Evolutionary conservation across 1,140 invertebrate species (phyloP).

Genomic region (Neomicropteryx cornuta): DNA sequence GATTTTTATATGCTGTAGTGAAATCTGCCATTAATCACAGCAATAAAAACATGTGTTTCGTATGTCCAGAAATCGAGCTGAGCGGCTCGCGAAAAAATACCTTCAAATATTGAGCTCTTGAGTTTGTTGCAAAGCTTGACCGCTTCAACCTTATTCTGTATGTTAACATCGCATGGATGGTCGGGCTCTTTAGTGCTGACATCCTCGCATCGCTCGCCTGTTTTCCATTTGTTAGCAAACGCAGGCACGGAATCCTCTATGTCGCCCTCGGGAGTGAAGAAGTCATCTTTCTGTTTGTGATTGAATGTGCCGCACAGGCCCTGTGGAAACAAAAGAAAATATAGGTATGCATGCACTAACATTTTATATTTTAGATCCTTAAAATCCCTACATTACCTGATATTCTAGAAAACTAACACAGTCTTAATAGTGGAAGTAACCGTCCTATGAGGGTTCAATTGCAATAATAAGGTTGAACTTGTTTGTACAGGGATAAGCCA

Average conservation of each 20-base stretch:
- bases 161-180: slow-evolving; percentile 60
- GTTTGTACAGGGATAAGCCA: too few relatives aligned
- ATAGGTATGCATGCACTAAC: neutral
- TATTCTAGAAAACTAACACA: too few relatives aligned
- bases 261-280: slow-evolving; percentile 75
- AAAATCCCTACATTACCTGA: too few relatives aligned
- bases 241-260: slow-evolving; percentile 59
- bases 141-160: slow-evolving; percentile 54
- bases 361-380: slow-evolving; percentile 9
- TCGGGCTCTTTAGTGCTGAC: slow-evolving; percentile 35
- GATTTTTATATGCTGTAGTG: too few relatives aligned
- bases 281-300: slow-evolving; percentile 78
- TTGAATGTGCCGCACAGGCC: slow-evolving; percentile 87
- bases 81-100: too few relatives aligned
- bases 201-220: slow-evolving; percentile 58
- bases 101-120: slow-evolving; percentile 55
- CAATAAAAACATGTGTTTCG: too few relatives aligned
- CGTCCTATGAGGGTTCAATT: too few relatives aligned
- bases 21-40: too few relatives aligned
- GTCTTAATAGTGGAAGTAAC: too few relatives aligned
- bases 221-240: slow-evolving; percentile 86
- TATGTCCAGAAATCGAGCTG: too few relatives aligned
- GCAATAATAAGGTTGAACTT: too few relatives aligned
- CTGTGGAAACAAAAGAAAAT: slow-evolving; percentile 17
- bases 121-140: slow-evolving; percentile 59